Conservation (phyloP, 2,113 vertebrate genomes). For the Syrmaticus mikado region DNA sequence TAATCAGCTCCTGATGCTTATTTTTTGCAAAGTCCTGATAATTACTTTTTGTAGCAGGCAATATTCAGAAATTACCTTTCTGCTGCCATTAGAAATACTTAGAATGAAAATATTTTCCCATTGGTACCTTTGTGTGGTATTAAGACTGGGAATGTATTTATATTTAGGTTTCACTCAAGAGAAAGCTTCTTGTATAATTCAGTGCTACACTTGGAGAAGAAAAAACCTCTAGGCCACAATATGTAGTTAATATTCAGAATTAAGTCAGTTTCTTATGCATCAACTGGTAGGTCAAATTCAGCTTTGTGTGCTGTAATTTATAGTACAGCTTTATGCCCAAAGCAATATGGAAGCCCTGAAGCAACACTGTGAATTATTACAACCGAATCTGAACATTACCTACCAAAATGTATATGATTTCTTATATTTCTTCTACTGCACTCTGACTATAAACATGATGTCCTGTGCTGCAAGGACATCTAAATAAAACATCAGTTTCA, state of each 20-base stretch:
- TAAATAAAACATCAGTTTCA: conserved; percentile 77
- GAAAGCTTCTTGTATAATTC: conserved; percentile 87
- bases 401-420: conserved; percentile 56
- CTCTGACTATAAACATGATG: conserved; percentile 68
- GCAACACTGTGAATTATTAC: conserved; percentile 78
- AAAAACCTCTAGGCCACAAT: conserved; percentile 89
- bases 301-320: conserved; percentile 95
- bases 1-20: conserved; percentile 20
- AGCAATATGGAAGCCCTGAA: conserved; percentile 84
- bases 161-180: conserved; percentile 81
- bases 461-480: conserved; percentile 70
- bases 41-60: conserved; percentile 51
- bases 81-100: conserved; percentile 65
- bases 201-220: conserved; percentile 83
- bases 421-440: conserved; percentile 59
- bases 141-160: conserved; percentile 78
- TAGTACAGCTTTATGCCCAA: conserved; percentile 91
- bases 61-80: conserved; percentile 70
- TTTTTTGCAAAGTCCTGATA: conserved; percentile 50
- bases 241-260: conserved; percentile 87
- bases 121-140: conserved; percentile 71
- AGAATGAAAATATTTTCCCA: conserved; percentile 76
- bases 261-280: conserved; percentile 86
- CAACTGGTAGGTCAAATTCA: conserved; percentile 95
- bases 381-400: conserved; percentile 71